Percentiles rank a stretch among this genome's conserved stretches.
Evolutionary conservation across 2,797 vertebrate species (phyloP).

Genomic region (Falco naumanni): DNA sequence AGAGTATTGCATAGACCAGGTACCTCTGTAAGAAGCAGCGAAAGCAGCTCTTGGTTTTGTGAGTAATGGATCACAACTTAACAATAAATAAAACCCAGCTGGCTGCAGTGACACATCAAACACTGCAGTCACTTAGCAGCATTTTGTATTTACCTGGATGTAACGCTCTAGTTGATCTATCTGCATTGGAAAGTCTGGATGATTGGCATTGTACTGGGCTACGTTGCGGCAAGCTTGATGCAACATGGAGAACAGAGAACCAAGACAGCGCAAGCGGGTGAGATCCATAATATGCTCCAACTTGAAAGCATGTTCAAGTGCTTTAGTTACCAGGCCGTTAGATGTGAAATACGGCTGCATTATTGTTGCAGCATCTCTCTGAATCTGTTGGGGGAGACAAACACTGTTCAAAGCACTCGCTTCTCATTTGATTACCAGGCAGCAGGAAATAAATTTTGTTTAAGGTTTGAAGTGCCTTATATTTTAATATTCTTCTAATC

Average conservation of each 20-base stretch:
- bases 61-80: not conserved
- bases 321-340: conserved; percentile 95
- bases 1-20: conserved; percentile 95
- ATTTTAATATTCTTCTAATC: not conserved
- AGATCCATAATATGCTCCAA: conserved; percentile 99
- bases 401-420: not conserved
- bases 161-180: conserved; percentile 95
- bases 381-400: conserved; percentile 84
- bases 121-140: not conserved
- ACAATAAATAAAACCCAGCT: not conserved
- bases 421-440: not conserved
- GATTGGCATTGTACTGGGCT: conserved; percentile 97
- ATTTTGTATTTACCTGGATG: conserved; percentile 84
- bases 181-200: conserved; percentile 98
- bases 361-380: conserved; percentile 88
- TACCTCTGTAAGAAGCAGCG: conserved; percentile 82
- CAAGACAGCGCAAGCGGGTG: conserved; percentile 93
- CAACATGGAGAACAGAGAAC: conserved; percentile 96
- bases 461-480: not conserved
- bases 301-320: conserved; percentile 94
- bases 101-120: not conserved
- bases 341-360: conserved; percentile 98
- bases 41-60: not conserved
- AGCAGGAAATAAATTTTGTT: not conserved
- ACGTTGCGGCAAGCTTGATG: conserved; percentile 98